Conservation (phyloP, 2,113 vertebrate species). For the Melanocharis versteri region DNA sequence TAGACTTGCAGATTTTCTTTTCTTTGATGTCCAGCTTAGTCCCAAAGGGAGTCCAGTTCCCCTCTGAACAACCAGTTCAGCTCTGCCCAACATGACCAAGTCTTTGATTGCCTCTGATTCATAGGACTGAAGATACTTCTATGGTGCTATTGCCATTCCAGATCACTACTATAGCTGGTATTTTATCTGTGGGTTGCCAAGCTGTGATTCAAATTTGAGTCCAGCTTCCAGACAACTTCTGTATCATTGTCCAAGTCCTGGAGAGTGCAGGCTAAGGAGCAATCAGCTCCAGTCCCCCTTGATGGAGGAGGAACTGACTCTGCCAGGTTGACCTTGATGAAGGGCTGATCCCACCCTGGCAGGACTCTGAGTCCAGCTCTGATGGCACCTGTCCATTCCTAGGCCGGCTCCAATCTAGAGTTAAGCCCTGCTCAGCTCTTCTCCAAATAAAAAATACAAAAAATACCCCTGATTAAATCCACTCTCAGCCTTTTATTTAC, state of each 20-base stretch:
- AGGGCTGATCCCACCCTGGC: neutral
- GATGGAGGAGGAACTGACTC: neutral
- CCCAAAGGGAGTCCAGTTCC: neutral
- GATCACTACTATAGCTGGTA: neutral
- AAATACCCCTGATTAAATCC: neutral
- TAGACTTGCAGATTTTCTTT: neutral
- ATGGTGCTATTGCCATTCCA: neutral
- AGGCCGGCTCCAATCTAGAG: neutral
- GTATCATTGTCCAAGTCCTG: neutral
- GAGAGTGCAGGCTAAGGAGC: accelerated
- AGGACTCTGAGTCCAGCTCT: neutral
- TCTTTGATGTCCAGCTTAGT: neutral
- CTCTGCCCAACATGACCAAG: neutral
- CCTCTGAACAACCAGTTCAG: neutral
- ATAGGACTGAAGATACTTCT: neutral
- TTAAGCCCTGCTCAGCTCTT: neutral
- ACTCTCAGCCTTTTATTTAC: neutral
- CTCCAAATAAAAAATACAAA: neutral
- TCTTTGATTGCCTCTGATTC: neutral
- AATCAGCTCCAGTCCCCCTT: neutral
- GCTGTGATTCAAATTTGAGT: neutral
- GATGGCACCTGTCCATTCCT: neutral
- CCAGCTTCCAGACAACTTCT: neutral
- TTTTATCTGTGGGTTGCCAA: neutral
- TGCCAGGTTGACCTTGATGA: accelerated